A percentile compares a stretch with the other conserved stretches of the same genome.
These are phyloP conservation scores for Ormyrus rosae DNA, from an alignment of 2,888 invertebrate species.

Conservation along the genomic window DNA sequence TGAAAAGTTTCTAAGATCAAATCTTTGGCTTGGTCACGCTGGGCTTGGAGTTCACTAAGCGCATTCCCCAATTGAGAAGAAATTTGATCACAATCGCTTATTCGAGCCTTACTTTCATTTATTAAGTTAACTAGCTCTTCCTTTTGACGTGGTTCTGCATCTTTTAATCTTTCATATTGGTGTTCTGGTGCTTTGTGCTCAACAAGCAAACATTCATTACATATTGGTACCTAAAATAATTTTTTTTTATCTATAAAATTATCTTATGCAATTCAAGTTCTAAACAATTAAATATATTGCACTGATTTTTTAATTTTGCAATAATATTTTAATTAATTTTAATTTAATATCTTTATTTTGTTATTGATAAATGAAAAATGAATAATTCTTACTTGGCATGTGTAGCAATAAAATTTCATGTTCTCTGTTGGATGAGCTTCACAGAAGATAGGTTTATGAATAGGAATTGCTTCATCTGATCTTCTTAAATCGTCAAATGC, in stretches of 20 bases:
- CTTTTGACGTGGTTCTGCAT: conserved; percentile 87
- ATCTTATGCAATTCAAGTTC: background rate
- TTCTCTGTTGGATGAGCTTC: conserved; percentile 88
- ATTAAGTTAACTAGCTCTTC: conserved; percentile 87
- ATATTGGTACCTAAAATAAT: conserved; percentile 84
- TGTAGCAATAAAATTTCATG: conserved; percentile 91
- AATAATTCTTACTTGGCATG: conserved; percentile 80
- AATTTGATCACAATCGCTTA: conserved; percentile 86
- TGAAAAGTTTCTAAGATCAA: conserved; percentile 88
- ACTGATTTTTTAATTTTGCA: conserved; percentile 16
- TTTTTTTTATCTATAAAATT: background rate
- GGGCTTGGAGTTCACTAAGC: conserved; percentile 90
- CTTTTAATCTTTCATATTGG: conserved; percentile 88
- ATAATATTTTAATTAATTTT: background rate
- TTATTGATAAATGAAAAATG: conserved; percentile 1
- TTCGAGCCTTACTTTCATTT: conserved; percentile 85
- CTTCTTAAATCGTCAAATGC: conserved; percentile 90
- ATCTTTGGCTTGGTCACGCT: conserved; percentile 90
- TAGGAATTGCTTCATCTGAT: conserved; percentile 87
- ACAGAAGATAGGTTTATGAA: conserved; percentile 94
- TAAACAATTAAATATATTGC: conserved; percentile 3
- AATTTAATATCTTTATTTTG: background rate
- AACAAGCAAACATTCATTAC: conserved; percentile 89
- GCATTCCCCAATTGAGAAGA: conserved; percentile 86
- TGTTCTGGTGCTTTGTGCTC: conserved; percentile 90